These are phyloP conservation scores for Drosophila miranda DNA, from an alignment of 1,140 invertebrate genomes.

Conservation along the genomic window DNA sequence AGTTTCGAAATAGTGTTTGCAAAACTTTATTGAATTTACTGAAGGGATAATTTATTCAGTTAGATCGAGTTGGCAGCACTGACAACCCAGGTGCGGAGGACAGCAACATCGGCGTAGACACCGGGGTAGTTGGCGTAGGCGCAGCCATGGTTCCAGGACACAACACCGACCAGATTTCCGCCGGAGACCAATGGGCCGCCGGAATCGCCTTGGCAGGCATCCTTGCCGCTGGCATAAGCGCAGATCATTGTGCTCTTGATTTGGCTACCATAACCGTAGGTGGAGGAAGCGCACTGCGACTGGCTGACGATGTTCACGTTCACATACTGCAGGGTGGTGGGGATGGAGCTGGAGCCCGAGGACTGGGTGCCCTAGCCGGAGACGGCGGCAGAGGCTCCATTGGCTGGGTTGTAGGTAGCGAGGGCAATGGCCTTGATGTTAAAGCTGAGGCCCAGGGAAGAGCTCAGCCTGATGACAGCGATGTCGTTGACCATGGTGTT, in stretches of 20 bases:
- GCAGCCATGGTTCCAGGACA: conserved; percentile 86
- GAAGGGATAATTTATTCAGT: neutral
- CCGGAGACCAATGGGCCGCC: conserved; percentile 83
- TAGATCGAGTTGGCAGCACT: conserved; percentile 37
- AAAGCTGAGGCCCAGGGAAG: conserved; percentile 60
- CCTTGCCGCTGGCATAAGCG: conserved; percentile 70
- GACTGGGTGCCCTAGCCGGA: conserved; percentile 83
- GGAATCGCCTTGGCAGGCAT: conserved; percentile 82
- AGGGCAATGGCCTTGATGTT: conserved; percentile 79
- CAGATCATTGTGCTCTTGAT: conserved; percentile 82
- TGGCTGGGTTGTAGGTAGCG: conserved; percentile 55
- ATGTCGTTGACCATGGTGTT: conserved; percentile 83
- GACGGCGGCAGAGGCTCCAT: conserved; percentile 64
- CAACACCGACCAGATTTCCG: conserved; percentile 83
- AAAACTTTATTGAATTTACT: conserved; percentile 7
- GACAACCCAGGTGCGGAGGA: conserved; percentile 56
- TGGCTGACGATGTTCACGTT: conserved; percentile 59
- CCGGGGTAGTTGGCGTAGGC: conserved; percentile 84
- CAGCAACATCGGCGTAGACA: conserved; percentile 84
- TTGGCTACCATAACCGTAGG: conserved; percentile 56
- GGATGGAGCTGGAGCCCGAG: conserved; percentile 43
- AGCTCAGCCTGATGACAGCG: conserved; percentile 82
- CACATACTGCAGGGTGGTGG: conserved; percentile 60
- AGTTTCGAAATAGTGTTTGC: neutral
- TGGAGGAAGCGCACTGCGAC: conserved; percentile 31